Evolutionary conservation across 2,888 invertebrate genomes (phyloP), one percentile per base, ranked within the genome.

Genomic region (Unio delphinus): DNA sequence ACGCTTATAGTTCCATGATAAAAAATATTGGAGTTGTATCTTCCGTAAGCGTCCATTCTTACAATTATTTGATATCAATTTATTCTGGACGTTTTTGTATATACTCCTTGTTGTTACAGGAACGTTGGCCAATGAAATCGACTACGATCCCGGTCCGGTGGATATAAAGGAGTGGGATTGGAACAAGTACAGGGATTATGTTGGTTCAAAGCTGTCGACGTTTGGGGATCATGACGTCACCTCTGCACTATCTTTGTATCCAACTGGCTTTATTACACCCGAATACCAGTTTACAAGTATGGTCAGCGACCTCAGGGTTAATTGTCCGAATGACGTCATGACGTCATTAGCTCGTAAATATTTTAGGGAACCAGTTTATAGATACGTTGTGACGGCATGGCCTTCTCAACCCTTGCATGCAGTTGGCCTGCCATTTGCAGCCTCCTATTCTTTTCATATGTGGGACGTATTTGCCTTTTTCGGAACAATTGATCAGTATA

Each of bases 381-480:
- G 85, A 18, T 86, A 86, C 67, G 78, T 86, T 11, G 77, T 82
- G 8, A 83, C 81, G n/a, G 76, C 80, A 55, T 66, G 45, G 55
- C 86, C 86, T 20, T 83, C 85, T 18, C 69, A 68, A 28, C 79
- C 83, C 0, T 77, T 84, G 56, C 70, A 79, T 70, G 26, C 70
- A n/a, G 56, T 73, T 61, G 71, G 80, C 60, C 61, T 73, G 26
- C 73, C 75, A 28, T 74, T 73, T 67, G 72, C 71, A 18, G 73
- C 77, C 7, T 65, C 74, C 28, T 84, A 83, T 64, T 73, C 82
- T 20, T 83, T 84, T 65, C 87, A 87, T 66, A 72, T 76, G 58
- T 84, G 82, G 81, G 87, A 86, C 69, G 62, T 77, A 15, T 79
- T 82, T 56, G 85, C 85, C 11, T 87, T 84, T 67, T 83, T 86